Base-by-base conservation (phyloP, 2,797 vertebrate species). In the Lepus townsendii region DNA sequence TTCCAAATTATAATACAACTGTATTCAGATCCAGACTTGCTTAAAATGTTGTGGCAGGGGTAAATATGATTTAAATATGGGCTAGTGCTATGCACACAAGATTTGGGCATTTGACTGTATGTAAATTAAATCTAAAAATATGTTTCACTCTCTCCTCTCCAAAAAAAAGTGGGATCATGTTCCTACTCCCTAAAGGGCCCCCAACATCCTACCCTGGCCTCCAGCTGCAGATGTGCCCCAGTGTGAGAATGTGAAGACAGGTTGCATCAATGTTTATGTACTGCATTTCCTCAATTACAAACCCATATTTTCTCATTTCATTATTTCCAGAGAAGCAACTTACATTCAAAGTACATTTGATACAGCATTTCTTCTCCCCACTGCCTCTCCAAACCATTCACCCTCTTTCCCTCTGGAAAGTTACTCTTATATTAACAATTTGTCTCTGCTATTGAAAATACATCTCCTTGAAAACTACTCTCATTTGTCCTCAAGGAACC, bases 1-100 rank as follows among this genome's bases (percentile, higher is more conserved):
- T 50, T 95, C 82, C 65, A 76, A 80, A 90, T 96, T 96, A 93
- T 32, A 93, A 52, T 94, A 71, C 62, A 95, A 88, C 38, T 88
- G 42, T 90, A 93, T 90, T 86, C 71, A 96, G 52, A 88, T 16
- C 35, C 30, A 90, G 38, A 78, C 20, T 91, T 80, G 19, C 65
- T 95, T 93, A 65, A 91, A 90, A 91, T 72, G 93, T 65, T 65
- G 32, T 87, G 66, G 12, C 54, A 91, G 32, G 83, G 89, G 9
- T 82, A 82, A 54, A 35, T 71, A 75, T 72, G 66, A 93, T 96
- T 87, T 88, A 88, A 85, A 85, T 91, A 88, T n/a, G 85, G 42
- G 32, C 20, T 84, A 82, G 12, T 76, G 76, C 19, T 95, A 8
- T 72, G 78, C 11, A 85, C n/a, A 54, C 26, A 54, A 71, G 78